Base-by-base conservation (phyloP, 2,797 vertebrate genomes). In the Delichon dasypus region DNA sequence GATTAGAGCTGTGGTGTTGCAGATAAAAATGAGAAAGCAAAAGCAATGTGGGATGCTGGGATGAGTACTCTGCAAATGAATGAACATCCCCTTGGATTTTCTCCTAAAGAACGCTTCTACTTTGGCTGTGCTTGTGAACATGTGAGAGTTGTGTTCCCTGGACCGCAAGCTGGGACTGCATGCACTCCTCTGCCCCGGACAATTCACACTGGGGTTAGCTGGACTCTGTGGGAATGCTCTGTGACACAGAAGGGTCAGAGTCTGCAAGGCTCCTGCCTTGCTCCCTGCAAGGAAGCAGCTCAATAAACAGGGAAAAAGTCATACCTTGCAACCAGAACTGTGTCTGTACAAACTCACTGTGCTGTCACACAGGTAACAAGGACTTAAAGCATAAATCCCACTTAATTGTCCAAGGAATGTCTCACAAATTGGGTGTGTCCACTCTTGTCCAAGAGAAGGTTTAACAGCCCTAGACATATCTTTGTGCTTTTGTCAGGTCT, bases 391-490 rank as follows among this genome's bases (percentile, higher is more conserved):
- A 38, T 9, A 58, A 70, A 74, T 62, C 58, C 9, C 16, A 25
- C 23, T 85, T 74, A 65, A 26, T 61, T 64, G 75, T 88, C 25
- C 19, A 19, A 74, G 51, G 40, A 76, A 66, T 23, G 21, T 29
- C 29, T 60, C 1, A 1, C 0, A 1, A 57, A 64, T 74, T 0
- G 0, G 4, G 7, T 13, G 3, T 30, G n/a, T 30, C 61, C 16
- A 2, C 16, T 64, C 22, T 45, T 60, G 29, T 66, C 38, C 17
- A 57, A 65, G 32, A 89, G 29, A 30, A 82, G 29, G 29, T 71
- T 89, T 89, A 81, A 57, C 10, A 62, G 61, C 16, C 27, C 16
- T 62, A 23, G 64, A 25, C 10, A 5, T 7, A 30, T 51, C 50
- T 71, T 25, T 9, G 23, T 45, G 38, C 50, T 50, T 85, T 66